Base-by-base conservation (phyloP, 2,888 invertebrate genomes). In the Cephus nigrinus region DNA sequence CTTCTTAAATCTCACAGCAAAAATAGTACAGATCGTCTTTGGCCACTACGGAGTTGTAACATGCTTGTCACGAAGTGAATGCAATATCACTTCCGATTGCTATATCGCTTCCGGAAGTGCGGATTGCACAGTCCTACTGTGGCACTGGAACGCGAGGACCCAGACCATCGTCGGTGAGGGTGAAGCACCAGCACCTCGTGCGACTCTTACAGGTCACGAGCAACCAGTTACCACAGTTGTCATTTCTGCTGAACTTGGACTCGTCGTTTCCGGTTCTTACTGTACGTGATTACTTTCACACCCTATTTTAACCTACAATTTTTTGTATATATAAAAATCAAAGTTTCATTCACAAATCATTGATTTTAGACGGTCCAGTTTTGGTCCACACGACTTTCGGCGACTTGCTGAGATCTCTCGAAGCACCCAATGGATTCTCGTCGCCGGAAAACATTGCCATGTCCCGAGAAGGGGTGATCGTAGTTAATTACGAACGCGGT, bases 11-110 rank as follows among this genome's bases (percentile, higher is more conserved):
- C 68, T 91, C 93, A 1, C 93, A 97, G 99, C 98, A 0, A 98
- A 98, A 94, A 98, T 99, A 89, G 97, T 98, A 73, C 99, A 99
- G 93, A 99, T 99, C 85, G 96, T 99, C 76, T 99, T 98, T 92
- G 99, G 99, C 0, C 99, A 99, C 93, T 99, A 98, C 92, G 99
- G 99, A 81, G 98, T 99, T 76, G 99, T 99, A 85, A 99, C 99
- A 15, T 99, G 99, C 92, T 94, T 99, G 86, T 97, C 98, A 0
- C 95, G 99, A 75, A 99, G 98, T 2, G 99, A 99, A 92, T 99
- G 99, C 92, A 99, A 98, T 92, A 97, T 99, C 84, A 98, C 98
- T n/a, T 97, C 98, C 1, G 99, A 99, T 93, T 99, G 99, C 92
- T 99, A 99, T 93, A 96, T 99, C 84, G 99, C 99, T 1, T 98